These are phyloP conservation scores for Ceratina calcarata DNA, from an alignment of 1,140 invertebrate species.

Conservation along the genomic window DNA sequence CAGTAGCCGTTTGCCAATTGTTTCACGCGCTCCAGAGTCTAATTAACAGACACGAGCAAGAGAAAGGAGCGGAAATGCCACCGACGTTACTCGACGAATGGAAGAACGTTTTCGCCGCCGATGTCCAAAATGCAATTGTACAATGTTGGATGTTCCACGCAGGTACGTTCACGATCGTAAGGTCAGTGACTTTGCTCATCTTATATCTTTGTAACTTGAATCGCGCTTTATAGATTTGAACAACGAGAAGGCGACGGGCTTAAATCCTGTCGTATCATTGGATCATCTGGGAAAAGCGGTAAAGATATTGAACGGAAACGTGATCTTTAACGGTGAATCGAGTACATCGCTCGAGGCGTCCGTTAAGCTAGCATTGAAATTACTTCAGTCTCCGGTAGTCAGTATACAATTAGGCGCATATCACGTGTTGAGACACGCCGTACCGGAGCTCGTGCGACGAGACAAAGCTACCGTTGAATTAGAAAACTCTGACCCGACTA, in stretches of 20 bases:
- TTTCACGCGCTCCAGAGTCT: conserved; percentile 78
- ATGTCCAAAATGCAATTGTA: conserved; percentile 79
- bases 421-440: conserved; percentile 74
- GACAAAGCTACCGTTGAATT: conserved; percentile 73
- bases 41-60: conserved; percentile 77
- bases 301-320: conserved; percentile 65
- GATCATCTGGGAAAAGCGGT: conserved; percentile 72
- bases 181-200: conserved; percentile 7
- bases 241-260: conserved; percentile 58
- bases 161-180: conserved; percentile 60
- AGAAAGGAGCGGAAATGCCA: conserved; percentile 77
- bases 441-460: conserved; percentile 74
- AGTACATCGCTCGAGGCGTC: conserved; percentile 8
- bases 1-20: conserved; percentile 79
- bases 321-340: conserved; percentile 63
- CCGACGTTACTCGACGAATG: conserved; percentile 82
- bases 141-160: conserved; percentile 79
- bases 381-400: conserved; percentile 71
- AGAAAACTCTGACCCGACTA: conserved; percentile 77
- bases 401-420: conserved; percentile 80
- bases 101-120: conserved; percentile 81
- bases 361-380: conserved; percentile 70
- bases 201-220: too few species aligned
- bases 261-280: conserved; percentile 63
- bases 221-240: conserved; percentile 59